These are phyloP conservation scores for Rhinophrynus dorsalis DNA, from an alignment of 2,797 vertebrate genomes.

Conservation along the genomic window DNA sequence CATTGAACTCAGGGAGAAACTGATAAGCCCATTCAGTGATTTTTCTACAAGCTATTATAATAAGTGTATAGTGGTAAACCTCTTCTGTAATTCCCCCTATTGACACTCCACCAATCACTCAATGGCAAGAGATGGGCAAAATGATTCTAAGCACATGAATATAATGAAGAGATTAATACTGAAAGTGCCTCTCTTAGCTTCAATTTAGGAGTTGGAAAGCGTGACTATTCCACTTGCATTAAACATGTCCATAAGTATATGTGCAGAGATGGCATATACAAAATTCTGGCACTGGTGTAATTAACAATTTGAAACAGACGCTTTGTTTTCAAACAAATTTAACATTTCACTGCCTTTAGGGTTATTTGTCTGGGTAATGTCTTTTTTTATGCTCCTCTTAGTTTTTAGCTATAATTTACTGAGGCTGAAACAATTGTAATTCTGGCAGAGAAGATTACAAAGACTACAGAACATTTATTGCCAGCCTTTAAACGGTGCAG, in stretches of 20 bases:
- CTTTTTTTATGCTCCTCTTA: constrained; percentile 71
- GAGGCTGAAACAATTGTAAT: constrained; percentile 69
- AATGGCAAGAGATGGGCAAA: not conserved
- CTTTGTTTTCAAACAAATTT: constrained; percentile 61
- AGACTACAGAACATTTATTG: constrained; percentile 64
- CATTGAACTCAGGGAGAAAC: not conserved
- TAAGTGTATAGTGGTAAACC: not conserved
- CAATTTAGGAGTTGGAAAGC: not conserved
- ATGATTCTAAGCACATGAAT: not conserved
- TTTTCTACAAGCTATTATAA: not conserved
- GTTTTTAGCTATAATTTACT: constrained; percentile 74
- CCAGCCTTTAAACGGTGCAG: constrained; percentile 63
- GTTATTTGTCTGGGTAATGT: constrained; percentile 77
- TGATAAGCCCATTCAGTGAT: not conserved
- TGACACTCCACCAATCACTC: not conserved
- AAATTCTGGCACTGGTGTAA: constrained; percentile 57
- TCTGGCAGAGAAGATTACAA: constrained; percentile 68
- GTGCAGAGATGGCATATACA: not conserved
- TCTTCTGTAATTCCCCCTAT: not conserved
- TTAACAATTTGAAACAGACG: constrained; percentile 70
- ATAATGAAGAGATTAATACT: constrained; percentile 1
- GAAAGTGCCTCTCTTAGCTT: not conserved
- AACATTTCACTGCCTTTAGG: constrained; percentile 59
- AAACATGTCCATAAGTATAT: constrained; percentile 4
- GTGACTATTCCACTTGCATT: constrained; percentile 1